These are phyloP conservation scores for Dendrocopos noguchii DNA, from an alignment of 2,113 vertebrate species.

Conservation along the genomic window DNA sequence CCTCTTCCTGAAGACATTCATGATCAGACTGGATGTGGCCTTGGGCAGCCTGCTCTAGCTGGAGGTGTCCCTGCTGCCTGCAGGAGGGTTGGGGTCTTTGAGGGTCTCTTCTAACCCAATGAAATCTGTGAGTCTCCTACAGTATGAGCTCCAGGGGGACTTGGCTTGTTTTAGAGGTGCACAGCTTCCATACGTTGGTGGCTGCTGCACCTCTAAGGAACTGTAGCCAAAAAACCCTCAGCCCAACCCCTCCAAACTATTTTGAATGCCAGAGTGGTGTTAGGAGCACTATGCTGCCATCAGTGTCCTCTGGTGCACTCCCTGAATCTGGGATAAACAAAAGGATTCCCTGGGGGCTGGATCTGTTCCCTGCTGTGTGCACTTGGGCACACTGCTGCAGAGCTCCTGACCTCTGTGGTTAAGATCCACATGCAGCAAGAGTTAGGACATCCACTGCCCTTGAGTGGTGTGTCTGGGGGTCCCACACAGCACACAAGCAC, in stretches of 20 bases:
- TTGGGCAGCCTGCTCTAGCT: too few species aligned
- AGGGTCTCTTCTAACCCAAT: too few species aligned
- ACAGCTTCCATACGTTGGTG: not conserved
- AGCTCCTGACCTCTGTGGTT: not conserved
- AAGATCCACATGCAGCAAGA: rapidly evolving
- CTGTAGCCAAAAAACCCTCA: not conserved
- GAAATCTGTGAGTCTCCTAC: too few species aligned
- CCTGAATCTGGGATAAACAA: not conserved
- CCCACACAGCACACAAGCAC: not conserved
- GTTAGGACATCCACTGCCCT: not conserved
- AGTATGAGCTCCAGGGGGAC: not conserved
- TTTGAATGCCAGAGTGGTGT: not conserved
- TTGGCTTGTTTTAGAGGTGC: not conserved
- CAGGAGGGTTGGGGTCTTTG: too few species aligned
- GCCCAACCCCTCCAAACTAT: rapidly evolving
- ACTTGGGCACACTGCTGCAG: not conserved
- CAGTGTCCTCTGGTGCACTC: not conserved
- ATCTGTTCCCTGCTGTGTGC: not conserved
- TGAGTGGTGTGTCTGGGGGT: rapidly evolving
- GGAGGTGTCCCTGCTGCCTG: too few species aligned
- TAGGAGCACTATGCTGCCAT: rapidly evolving
- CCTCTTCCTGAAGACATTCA: too few species aligned
- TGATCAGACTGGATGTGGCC: too few species aligned
- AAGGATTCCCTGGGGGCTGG: not conserved
- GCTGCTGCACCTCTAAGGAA: not conserved